Conservation (phyloP, 2,797 vertebrate species). For the Merluccius polli region DNA sequence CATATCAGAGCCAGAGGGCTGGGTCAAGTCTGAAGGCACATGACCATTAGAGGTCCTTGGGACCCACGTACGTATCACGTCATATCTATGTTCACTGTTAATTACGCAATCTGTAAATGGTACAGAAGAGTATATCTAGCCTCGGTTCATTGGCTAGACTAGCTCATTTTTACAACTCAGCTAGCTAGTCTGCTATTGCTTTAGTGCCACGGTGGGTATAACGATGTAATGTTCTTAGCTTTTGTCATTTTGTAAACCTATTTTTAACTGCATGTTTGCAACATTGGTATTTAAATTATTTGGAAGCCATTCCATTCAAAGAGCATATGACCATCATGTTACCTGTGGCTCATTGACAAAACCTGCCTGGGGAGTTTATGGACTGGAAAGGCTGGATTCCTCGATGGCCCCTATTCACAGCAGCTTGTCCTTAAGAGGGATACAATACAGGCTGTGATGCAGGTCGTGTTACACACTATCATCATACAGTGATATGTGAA, state of each 20-base stretch:
- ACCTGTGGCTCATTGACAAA: slow-evolving; percentile 18
- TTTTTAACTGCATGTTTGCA: background rate
- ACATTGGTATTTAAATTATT: background rate
- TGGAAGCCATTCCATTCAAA: background rate
- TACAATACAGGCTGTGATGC: background rate
- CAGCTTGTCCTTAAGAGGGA: background rate
- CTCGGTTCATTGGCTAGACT: background rate
- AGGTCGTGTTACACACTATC: background rate
- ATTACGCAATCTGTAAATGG: no score
- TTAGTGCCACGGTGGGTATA: no score
- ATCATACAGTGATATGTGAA: no score
- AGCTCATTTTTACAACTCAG: background rate
- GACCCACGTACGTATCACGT: background rate
- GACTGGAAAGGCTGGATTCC: slow-evolving; percentile 20
- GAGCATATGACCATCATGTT: background rate
- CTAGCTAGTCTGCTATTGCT: no score
- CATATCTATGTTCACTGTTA: background rate
- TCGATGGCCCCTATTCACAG: background rate
- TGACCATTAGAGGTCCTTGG: no score
- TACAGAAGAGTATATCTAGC: no score
- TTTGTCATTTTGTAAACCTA: no score
- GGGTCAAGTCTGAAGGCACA: no score
- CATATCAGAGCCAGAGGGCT: no score
- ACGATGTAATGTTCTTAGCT: no score
- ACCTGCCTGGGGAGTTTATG: slow-evolving; percentile 44